Conservation (phyloP, 1,140 invertebrate species). For the Cyphomyrmex costatus region DNA sequence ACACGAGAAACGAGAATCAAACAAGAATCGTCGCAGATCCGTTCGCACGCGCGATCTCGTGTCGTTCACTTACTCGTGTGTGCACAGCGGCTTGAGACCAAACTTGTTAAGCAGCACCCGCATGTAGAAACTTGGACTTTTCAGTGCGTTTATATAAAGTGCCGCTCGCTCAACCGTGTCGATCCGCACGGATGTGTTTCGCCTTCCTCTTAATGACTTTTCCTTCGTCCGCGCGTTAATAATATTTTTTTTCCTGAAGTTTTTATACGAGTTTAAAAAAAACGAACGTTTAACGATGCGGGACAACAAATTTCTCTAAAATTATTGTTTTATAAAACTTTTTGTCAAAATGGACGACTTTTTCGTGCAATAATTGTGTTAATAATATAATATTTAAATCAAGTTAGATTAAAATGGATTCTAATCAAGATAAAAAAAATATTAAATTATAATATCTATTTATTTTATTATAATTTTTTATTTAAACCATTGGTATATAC, state of each 20-base stretch:
- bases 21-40: slow-evolving; percentile 40
- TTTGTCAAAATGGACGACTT: neutral
- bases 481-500: neutral
- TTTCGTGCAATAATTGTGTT: neutral
- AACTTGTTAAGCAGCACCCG: slow-evolving; percentile 63
- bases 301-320: slow-evolving; percentile 3
- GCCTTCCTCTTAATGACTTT: slow-evolving; percentile 48
- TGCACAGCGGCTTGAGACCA: slow-evolving; percentile 52
- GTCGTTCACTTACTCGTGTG: neutral
- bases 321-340: neutral
- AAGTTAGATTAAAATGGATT: neutral
- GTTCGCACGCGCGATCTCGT: neutral
- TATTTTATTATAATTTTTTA: slow-evolving; percentile 6
- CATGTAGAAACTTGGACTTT: slow-evolving; percentile 64
- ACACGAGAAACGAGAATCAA: slow-evolving; percentile 57
- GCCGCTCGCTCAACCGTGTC: slow-evolving; percentile 23
- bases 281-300: slow-evolving; percentile 26
- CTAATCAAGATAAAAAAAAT: slow-evolving; percentile 5
- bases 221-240: slow-evolving; percentile 25
- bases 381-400: neutral
- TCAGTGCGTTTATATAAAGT: slow-evolving; percentile 60
- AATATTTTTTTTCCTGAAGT: neutral
- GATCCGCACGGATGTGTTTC: slow-evolving; percentile 13
- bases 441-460: neutral
- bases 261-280: slow-evolving; percentile 2